These are phyloP conservation scores for Drepanosiphum platanoidis DNA, from an alignment of 2,888 invertebrate species.

Conservation along the genomic window DNA sequence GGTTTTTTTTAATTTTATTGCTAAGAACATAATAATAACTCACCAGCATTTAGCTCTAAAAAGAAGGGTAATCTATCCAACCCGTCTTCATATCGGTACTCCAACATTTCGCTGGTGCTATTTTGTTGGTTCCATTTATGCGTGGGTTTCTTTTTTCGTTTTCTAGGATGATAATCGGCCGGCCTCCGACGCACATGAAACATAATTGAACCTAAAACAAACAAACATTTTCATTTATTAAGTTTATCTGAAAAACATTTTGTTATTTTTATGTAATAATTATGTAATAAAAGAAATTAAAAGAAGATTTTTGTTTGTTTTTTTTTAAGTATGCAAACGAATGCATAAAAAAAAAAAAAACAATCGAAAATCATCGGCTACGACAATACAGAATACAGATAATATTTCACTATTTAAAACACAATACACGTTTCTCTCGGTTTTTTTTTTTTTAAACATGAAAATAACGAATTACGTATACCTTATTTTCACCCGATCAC, in stretches of 20 bases:
- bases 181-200: slow-evolving; percentile 95
- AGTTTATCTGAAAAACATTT: slow-evolving; percentile 8
- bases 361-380: too few relatives aligned
- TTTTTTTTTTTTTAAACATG: too few relatives aligned
- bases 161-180: slow-evolving; percentile 87
- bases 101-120: slow-evolving; percentile 69
- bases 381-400: too few relatives aligned
- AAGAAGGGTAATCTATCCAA: slow-evolving; percentile 75
- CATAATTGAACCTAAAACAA: slow-evolving; percentile 87
- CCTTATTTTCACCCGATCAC: too few relatives aligned
- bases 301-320: too few relatives aligned
- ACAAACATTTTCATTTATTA: slow-evolving; percentile 43
- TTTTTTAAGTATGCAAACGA: too few relatives aligned
- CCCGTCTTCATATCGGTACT: slow-evolving; percentile 69
- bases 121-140: slow-evolving; percentile 71
- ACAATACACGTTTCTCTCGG: too few relatives aligned
- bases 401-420: too few relatives aligned
- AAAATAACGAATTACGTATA: too few relatives aligned
- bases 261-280: neutral
- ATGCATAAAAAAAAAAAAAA: too few relatives aligned
- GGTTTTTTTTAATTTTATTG: slow-evolving; percentile 34
- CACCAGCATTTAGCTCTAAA: slow-evolving; percentile 82
- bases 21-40: slow-evolving; percentile 60
- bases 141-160: slow-evolving; percentile 84
- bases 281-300: neutral